Evolutionary conservation across 1,140 invertebrate species (phyloP).

Genomic region (Zaprionus davidi): DNA sequence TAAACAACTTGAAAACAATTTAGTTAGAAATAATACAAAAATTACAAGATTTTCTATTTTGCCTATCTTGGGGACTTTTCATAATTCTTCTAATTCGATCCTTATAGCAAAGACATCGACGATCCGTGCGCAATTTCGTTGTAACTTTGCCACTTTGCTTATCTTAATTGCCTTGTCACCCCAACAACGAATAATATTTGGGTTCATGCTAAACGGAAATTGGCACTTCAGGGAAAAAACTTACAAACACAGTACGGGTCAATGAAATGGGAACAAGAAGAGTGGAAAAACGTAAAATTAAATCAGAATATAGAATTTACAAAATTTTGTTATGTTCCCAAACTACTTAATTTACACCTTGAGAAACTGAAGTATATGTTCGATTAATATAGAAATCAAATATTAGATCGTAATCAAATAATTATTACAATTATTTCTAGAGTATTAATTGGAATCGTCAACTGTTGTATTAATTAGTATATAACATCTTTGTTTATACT

Average conservation of each 20-base stretch:
- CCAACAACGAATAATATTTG: conserved; percentile 8
- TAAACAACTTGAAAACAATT: neutral
- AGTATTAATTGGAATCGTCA: neutral
- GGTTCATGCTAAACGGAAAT: conserved; percentile 19
- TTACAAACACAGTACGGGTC: conserved; percentile 11
- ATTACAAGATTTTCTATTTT: neutral
- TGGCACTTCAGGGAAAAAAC: conserved; percentile 21
- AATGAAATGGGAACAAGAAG: neutral
- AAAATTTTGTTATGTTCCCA: neutral
- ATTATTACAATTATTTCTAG: neutral
- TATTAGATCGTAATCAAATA: neutral
- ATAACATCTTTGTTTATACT: neutral
- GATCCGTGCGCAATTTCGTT: neutral
- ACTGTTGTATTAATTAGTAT: neutral
- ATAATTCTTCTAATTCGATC: neutral
- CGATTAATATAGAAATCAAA: neutral
- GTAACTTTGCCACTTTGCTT: conserved; percentile 6
- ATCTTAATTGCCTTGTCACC: conserved; percentile 17
- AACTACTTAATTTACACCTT: conserved; percentile 1
- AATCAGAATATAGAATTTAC: neutral
- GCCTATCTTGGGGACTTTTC: neutral
- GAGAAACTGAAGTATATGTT: neutral
- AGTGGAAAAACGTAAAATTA: neutral
- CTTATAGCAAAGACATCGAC: neutral
- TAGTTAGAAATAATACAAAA: neutral